Percentiles rank a stretch among this genome's conserved stretches.
Evolutionary conservation across 2,113 vertebrate genomes (phyloP).

Genomic region (Pomatorhinus ruficollis): DNA sequence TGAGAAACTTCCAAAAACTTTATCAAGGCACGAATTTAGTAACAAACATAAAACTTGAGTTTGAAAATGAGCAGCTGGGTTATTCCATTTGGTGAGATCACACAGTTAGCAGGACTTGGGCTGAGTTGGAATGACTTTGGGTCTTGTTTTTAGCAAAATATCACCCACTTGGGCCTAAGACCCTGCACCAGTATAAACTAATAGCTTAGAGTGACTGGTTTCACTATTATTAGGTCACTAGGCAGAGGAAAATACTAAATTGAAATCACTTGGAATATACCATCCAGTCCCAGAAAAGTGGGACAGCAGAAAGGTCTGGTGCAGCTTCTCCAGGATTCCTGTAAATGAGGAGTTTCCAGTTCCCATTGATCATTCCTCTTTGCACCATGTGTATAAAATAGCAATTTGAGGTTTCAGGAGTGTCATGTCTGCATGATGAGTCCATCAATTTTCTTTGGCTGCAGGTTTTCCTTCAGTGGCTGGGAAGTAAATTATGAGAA

Average conservation of each 20-base stretch:
- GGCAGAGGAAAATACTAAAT: background rate
- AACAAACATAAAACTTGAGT: background rate
- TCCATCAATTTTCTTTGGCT: constrained; percentile 57
- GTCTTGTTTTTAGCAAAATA: background rate
- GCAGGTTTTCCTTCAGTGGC: constrained; percentile 54
- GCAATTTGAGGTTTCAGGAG: background rate
- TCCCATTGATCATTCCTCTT: constrained; percentile 7
- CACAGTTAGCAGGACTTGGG: background rate
- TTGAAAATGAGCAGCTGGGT: background rate
- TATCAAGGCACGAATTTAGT: background rate
- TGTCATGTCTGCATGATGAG: constrained; percentile 33
- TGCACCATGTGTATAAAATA: constrained; percentile 19
- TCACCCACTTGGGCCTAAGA: background rate
- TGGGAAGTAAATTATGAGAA: constrained; percentile 53
- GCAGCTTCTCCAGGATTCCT: background rate
- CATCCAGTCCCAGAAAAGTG: background rate
- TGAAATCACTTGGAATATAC: background rate
- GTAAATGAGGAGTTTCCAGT: background rate
- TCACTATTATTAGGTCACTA: background rate
- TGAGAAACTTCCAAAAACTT: background rate
- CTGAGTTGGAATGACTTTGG: background rate
- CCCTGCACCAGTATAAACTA: background rate
- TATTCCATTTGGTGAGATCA: background rate
- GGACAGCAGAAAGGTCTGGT: fast-evolving
- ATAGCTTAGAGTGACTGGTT: background rate